A percentile compares a stretch with the other conserved stretches of the same genome.
These are phyloP conservation scores for Galeopterus variegatus DNA, from an alignment of 2,113 vertebrate genomes.

Conservation along the genomic window DNA sequence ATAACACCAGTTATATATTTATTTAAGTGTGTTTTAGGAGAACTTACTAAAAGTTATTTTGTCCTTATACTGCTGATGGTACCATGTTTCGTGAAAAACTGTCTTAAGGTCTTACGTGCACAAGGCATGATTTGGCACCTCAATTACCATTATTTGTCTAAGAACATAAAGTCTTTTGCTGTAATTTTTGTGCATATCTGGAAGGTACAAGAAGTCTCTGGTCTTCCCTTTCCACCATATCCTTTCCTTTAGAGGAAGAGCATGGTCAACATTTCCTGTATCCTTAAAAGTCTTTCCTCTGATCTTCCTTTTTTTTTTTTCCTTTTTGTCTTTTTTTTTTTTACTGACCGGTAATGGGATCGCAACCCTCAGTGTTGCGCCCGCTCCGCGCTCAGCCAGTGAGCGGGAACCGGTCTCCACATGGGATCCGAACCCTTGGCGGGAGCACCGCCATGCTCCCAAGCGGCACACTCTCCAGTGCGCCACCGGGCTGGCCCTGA, in stretches of 20 bases:
- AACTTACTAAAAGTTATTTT: background rate
- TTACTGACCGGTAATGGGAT: too few species aligned
- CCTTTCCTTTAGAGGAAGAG: background rate
- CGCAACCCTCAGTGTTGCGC: too few species aligned
- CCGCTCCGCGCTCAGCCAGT: too few species aligned
- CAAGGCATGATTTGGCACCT: background rate
- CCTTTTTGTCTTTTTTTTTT: too few species aligned
- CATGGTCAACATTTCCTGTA: background rate
- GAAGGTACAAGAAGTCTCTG: background rate
- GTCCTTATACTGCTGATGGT: background rate
- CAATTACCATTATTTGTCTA: background rate
- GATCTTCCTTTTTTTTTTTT: too few species aligned
- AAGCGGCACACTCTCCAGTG: too few species aligned
- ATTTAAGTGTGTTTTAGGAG: constrained; percentile 36
- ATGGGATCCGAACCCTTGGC: too few species aligned
- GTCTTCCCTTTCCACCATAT: background rate
- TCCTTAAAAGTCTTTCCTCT: background rate
- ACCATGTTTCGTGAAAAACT: background rate
- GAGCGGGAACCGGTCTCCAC: too few species aligned
- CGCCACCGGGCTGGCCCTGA: too few species aligned
- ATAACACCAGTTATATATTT: background rate
- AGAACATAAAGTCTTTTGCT: background rate
- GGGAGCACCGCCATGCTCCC: too few species aligned
- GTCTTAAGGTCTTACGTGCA: background rate
- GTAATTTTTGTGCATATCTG: background rate